These are phyloP conservation scores for Argya squamiceps DNA, from an alignment of 2,797 vertebrate species.

Conservation along the genomic window DNA sequence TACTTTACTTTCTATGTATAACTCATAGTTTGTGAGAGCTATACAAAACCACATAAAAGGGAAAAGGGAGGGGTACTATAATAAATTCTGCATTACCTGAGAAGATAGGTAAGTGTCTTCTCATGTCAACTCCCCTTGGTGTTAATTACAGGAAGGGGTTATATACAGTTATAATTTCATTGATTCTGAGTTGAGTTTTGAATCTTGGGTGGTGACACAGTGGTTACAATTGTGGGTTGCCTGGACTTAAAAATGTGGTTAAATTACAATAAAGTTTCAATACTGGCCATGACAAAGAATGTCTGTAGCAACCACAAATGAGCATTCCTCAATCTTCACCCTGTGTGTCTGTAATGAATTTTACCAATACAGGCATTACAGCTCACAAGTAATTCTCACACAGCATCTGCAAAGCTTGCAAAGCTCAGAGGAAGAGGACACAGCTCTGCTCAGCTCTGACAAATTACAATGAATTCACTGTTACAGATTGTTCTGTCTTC, in stretches of 20 bases:
- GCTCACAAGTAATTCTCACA: not conserved
- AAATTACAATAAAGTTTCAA: not conserved
- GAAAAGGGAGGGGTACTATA: not conserved
- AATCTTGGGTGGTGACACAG: not conserved
- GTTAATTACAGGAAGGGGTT: not conserved
- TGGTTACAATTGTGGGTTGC: not conserved
- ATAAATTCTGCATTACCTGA: not conserved
- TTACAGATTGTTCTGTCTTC: not conserved
- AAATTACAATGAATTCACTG: not conserved
- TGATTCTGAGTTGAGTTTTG: not conserved
- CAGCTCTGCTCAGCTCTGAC: not conserved
- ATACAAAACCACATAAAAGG: not conserved
- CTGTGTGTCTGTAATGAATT: not conserved
- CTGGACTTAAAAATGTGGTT: not conserved
- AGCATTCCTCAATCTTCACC: not conserved
- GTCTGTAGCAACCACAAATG: not conserved
- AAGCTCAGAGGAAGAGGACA: not conserved
- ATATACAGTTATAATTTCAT: not conserved
- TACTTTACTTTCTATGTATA: not conserved
- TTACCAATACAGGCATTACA: not conserved
- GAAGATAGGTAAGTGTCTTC: not conserved
- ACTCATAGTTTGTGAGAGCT: not conserved
- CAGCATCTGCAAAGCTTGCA: not conserved
- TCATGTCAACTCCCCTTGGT: accelerated
- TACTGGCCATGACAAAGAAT: not conserved